phyloP scores from a whole-genome alignment of 1,140 invertebrate genomes.

The Zaprionus camerounensis region DNA sequence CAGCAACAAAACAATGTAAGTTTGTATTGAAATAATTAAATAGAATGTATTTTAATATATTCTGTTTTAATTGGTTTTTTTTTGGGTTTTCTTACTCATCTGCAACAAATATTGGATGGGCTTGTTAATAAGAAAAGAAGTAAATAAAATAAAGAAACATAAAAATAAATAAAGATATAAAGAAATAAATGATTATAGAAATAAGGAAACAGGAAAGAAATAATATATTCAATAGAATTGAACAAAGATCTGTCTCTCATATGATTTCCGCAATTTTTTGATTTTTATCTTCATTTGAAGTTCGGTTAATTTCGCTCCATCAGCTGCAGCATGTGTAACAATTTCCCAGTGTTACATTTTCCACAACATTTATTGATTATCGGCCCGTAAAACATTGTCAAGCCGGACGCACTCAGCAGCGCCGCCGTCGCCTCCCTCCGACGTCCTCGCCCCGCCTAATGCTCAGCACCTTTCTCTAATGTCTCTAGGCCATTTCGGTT shows the following conservation, averaged over 20 bases:
- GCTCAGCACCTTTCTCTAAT: neutral
- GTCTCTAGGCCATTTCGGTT: conserved; percentile 17
- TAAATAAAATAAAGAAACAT: no score
- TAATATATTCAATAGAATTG: neutral
- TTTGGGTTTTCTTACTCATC: no score
- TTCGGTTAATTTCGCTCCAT: conserved; percentile 58
- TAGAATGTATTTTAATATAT: no score
- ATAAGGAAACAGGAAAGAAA: neutral
- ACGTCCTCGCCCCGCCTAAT: neutral
- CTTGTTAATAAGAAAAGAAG: no score
- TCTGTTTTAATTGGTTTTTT: no score
- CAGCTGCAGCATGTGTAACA: conserved; percentile 68
- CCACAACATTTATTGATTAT: conserved; percentile 79
- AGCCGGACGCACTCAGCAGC: conserved; percentile 3
- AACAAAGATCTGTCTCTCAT: no score
- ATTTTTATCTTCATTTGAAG: conserved; percentile 33
- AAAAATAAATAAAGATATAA: no score
- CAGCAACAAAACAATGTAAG: conserved; percentile 67
- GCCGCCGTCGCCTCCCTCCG: neutral
- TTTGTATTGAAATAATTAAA: neutral
- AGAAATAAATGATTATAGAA: no score
- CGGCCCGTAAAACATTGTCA: conserved; percentile 38
- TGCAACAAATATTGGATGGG: no score
- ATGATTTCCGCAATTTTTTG: neutral
- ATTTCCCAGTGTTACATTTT: conserved; percentile 71